Base-by-base conservation (phyloP, 2,113 vertebrate genomes). In the Limanda limanda region DNA sequence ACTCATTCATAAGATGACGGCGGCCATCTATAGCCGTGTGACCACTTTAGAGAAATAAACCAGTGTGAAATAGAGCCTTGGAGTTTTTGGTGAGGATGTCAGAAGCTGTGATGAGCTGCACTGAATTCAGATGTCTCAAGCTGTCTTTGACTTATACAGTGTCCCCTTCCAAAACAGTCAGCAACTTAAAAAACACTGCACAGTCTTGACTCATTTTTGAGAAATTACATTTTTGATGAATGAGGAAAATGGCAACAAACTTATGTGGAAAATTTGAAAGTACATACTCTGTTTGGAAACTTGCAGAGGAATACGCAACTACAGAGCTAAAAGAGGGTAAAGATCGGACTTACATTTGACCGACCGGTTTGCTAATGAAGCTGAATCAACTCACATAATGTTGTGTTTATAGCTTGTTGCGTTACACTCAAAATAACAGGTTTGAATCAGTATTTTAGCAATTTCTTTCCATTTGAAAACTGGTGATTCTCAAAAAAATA, bases 111-210 rank as follows among this genome's bases (percentile, higher is more conserved):
- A 82, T 81, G 60, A 56, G 60, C 78, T 74, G 42, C 56, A 25
- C 20, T 67, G 58, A 79, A 86, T 76, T 66, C 52, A 75, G n/a
- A 75, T 68, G 25, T 82, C 42, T 80, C 42, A 42, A 78, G 17
- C 13, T 60, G 72, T 59, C 21, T 69, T 69, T 47, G 55, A 68
- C 25, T 23, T 40, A 20, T 27, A 17, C 24, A 23, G 37, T 48
- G 21, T 40, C 75, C 7, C 24, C 21, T 31, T 37, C 25, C 20
- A 72, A 47, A 51, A 52, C 35, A 74, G 25, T 23, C 10, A 31
- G 24, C 20, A 25, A 15, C 48, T 21, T 59, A 40, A 18, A n/a
- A n/a, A 48, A 71, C 37, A 27, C 51, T 20, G 13, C 1, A 5
- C 13, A 59, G 18, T 2, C 20, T 47, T 60, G 27, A 11, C 25